These are phyloP conservation scores for Enteromius anoplus DNA, from an alignment of 2,797 vertebrate genomes.

Conservation along the genomic window DNA sequence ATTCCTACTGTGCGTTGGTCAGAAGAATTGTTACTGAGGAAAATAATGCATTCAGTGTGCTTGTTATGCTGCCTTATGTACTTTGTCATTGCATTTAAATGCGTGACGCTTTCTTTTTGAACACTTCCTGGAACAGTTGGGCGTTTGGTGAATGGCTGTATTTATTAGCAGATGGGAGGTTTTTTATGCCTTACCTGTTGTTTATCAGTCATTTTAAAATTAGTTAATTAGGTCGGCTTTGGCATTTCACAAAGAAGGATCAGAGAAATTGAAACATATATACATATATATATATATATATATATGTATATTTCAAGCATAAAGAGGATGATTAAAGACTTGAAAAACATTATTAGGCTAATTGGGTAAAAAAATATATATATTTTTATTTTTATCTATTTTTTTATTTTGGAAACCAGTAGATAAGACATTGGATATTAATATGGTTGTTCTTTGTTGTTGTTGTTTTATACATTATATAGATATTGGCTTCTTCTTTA, in stretches of 20 bases:
- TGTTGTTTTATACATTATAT: not conserved
- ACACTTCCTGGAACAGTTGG: not conserved
- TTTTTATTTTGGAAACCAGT: not conserved
- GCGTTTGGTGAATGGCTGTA: not conserved
- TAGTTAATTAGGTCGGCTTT: slow-evolving; percentile 28
- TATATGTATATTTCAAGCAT: slow-evolving; percentile 19
- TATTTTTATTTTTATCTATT: too few relatives aligned
- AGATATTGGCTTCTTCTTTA: not conserved
- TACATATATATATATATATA: slow-evolving; percentile 51
- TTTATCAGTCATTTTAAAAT: slow-evolving; percentile 51
- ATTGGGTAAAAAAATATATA: not conserved
- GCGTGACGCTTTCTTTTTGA: not conserved
- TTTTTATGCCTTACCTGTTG: slow-evolving; percentile 25
- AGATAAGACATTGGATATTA: not conserved
- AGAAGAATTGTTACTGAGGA: not conserved
- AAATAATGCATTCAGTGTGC: slow-evolving; percentile 2
- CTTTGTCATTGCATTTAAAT: not conserved
- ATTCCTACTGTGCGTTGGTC: not conserved
- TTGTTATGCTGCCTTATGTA: slow-evolving; percentile 1
- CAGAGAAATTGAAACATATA: slow-evolving; percentile 43
- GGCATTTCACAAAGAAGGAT: slow-evolving; percentile 44
- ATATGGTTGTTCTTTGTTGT: too few relatives aligned
- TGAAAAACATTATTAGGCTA: slow-evolving; percentile 9
- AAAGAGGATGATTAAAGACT: slow-evolving; percentile 27
- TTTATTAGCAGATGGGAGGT: not conserved